Evolutionary conservation across 2,113 vertebrate species (phyloP).

Genomic region (Eonycteris spelaea): DNA sequence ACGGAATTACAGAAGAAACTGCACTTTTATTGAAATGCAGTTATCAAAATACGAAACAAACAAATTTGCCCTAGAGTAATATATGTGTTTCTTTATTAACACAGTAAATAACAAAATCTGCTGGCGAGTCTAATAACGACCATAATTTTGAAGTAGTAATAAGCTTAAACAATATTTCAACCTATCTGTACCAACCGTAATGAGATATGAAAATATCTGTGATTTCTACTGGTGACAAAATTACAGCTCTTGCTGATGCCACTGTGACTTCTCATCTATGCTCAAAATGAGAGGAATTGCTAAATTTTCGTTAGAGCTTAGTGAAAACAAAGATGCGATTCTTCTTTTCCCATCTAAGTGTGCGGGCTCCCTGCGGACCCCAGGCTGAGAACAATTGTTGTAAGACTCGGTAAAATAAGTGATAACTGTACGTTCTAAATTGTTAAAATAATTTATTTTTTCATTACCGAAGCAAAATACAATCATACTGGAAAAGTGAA

Average conservation of each 20-base stretch:
- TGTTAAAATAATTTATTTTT: slow-evolving; percentile 13
- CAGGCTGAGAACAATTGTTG: not conserved
- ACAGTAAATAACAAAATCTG: slow-evolving; percentile 61
- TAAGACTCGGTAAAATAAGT: not conserved
- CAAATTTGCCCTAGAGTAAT: slow-evolving; percentile 43
- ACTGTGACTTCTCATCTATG: not conserved
- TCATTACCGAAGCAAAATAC: not conserved
- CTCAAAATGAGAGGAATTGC: slow-evolving; percentile 33
- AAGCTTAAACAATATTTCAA: slow-evolving; percentile 70
- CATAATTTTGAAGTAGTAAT: slow-evolving; percentile 57
- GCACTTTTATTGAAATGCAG: slow-evolving; percentile 58
- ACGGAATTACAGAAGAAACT: not conserved
- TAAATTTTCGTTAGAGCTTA: slow-evolving; percentile 6
- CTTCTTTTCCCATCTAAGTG: not conserved
- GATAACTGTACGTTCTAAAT: not conserved
- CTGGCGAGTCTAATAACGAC: slow-evolving; percentile 48
- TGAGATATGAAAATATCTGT: slow-evolving; percentile 54
- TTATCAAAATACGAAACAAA: slow-evolving; percentile 51
- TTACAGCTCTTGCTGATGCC: not conserved
- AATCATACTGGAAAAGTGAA: not conserved
- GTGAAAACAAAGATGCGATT: slow-evolving; percentile 3
- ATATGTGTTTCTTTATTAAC: slow-evolving; percentile 58
- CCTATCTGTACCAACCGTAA: slow-evolving; percentile 44
- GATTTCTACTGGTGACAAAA: slow-evolving; percentile 56
- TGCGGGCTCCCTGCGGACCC: not conserved